These are phyloP conservation scores for Eupithecia tripunctaria DNA, from an alignment of 2,888 invertebrate species.

Conservation along the genomic window DNA sequence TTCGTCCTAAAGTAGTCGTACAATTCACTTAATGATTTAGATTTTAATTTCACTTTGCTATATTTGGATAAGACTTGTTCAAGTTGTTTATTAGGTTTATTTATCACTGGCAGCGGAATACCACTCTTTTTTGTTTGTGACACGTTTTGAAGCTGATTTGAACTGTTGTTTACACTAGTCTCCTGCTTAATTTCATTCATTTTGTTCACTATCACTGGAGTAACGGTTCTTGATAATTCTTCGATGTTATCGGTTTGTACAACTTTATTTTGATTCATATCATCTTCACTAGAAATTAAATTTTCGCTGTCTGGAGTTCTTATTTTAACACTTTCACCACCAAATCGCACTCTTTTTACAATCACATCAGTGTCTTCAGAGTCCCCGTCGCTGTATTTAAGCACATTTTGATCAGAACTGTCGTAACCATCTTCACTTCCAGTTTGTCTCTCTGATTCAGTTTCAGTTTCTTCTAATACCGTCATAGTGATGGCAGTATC, in stretches of 20 bases:
- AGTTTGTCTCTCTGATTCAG: constrained; percentile 75
- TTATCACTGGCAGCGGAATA: constrained; percentile 76
- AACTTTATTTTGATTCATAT: constrained; percentile 60
- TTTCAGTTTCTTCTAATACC: constrained; percentile 88
- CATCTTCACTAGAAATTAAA: constrained; percentile 84
- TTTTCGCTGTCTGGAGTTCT: constrained; percentile 93
- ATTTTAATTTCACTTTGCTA: constrained; percentile 72
- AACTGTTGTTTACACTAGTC: constrained; percentile 59
- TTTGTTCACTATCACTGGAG: constrained; percentile 61
- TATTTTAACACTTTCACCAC: constrained; percentile 94
- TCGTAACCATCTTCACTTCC: constrained; percentile 78
- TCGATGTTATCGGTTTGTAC: constrained; percentile 54
- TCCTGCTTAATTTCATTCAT: constrained; percentile 71
- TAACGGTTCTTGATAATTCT: constrained; percentile 56
- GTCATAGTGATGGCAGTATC: constrained; percentile 93
- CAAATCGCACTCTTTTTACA: constrained; percentile 91
- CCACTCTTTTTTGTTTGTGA: constrained; percentile 67
- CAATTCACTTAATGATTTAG: constrained; percentile 78
- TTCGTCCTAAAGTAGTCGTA: constrained; percentile 80
- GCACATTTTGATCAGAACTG: constrained; percentile 77
- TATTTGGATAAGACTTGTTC: constrained; percentile 53
- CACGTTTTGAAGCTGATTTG: constrained; percentile 53
- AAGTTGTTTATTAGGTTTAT: constrained; percentile 55
- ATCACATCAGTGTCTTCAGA: constrained; percentile 84
- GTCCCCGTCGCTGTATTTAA: constrained; percentile 86